Conservation (phyloP, 2,797 vertebrate genomes). For the Galagoides demidoff region DNA sequence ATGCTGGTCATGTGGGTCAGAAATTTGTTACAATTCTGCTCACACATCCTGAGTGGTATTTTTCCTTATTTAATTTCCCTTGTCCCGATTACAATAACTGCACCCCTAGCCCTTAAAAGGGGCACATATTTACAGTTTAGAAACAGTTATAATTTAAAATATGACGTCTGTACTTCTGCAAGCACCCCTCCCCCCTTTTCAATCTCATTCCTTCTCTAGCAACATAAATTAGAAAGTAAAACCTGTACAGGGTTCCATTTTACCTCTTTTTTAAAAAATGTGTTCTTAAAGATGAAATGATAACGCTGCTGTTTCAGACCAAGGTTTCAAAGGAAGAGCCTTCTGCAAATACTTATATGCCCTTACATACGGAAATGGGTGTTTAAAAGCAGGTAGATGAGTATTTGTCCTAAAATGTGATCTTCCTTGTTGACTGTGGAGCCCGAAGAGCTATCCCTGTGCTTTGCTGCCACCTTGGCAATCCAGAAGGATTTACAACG, state of each 20-base stretch:
- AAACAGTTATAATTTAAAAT: slow-evolving; percentile 37
- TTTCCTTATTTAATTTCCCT: background rate
- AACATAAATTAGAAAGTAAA: slow-evolving; percentile 44
- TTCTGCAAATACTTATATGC: background rate
- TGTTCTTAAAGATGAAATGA: slow-evolving; percentile 9
- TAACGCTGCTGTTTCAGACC: background rate
- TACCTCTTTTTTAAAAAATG: background rate
- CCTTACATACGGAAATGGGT: background rate
- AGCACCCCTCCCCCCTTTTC: background rate
- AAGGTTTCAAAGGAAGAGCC: background rate
- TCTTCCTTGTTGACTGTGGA: background rate
- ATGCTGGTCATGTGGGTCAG: background rate
- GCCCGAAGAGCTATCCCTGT: slow-evolving; percentile 61
- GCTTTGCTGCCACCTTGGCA: slow-evolving; percentile 89
- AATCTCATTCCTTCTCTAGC: slow-evolving; percentile 30
- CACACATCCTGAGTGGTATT: background rate
- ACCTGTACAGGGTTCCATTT: background rate
- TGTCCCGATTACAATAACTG: slow-evolving; percentile 4
- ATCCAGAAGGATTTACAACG: slow-evolving; percentile 83
- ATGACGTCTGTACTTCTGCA: background rate
- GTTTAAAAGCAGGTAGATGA: slow-evolving; percentile 1
- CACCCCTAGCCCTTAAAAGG: background rate
- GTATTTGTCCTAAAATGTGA: background rate
- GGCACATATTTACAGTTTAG: background rate
- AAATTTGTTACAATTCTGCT: background rate